phyloP scores from a whole-genome alignment of 2,888 invertebrate species.

The Lasioglossum pauxillum region DNA sequence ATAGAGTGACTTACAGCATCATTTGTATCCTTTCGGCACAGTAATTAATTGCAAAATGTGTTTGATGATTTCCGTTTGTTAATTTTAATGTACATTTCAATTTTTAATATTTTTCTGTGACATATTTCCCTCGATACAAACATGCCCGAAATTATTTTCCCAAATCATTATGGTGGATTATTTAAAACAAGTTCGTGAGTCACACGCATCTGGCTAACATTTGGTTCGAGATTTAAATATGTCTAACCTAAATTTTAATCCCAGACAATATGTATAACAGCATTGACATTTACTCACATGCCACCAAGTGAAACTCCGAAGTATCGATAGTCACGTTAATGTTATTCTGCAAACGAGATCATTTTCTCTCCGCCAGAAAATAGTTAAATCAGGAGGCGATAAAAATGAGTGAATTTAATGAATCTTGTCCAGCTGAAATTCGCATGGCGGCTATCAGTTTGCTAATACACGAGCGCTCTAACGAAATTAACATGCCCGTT shows the following conservation, averaged over 20 bases:
- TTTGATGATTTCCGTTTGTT: too few species aligned
- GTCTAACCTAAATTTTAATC: not conserved
- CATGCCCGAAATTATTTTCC: not conserved
- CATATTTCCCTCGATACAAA: not conserved
- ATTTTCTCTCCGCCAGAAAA: not conserved
- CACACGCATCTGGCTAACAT: not conserved
- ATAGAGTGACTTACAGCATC: too few species aligned
- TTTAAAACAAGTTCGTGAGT: not conserved
- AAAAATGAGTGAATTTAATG: not conserved
- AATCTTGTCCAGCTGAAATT: not conserved
- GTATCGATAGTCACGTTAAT: not conserved
- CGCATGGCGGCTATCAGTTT: not conserved
- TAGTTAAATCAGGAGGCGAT: not conserved
- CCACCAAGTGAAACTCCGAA: not conserved
- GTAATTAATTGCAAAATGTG: too few species aligned
- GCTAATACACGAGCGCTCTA: not conserved
- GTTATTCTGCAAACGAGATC: not conserved
- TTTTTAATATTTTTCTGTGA: not conserved
- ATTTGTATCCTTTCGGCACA: too few species aligned
- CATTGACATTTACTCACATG: not conserved
- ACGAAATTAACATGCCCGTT: constrained; percentile 3
- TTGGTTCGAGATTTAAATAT: not conserved
- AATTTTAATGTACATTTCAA: too few species aligned
- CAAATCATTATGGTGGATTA: not conserved
- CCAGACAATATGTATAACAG: not conserved